Evolutionary conservation across 2,113 vertebrate species (phyloP).

Genomic region (Chiloscyllium plagiosum): DNA sequence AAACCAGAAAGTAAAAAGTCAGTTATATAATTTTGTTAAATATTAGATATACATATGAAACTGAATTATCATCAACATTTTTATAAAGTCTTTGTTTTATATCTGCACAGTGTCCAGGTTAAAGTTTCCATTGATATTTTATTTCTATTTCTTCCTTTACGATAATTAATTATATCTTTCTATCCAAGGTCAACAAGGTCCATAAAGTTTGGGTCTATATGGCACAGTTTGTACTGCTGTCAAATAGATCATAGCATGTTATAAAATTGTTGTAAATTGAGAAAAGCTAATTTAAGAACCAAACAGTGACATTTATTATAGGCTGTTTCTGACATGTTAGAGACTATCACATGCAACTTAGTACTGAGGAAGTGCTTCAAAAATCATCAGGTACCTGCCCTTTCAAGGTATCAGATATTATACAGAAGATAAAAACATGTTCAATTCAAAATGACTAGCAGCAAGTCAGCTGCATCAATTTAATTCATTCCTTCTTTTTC

Average conservation of each 20-base stretch:
- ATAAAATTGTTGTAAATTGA: background rate
- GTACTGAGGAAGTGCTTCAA: background rate
- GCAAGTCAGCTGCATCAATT: background rate
- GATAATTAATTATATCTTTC: background rate
- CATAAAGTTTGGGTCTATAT: background rate
- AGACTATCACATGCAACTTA: background rate
- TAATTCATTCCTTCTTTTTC: background rate
- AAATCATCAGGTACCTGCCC: background rate
- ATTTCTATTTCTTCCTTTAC: background rate
- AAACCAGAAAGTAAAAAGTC: too few relatives aligned
- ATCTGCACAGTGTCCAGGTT: background rate
- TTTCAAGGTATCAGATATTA: background rate
- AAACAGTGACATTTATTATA: background rate
- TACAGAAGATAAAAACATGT: background rate
- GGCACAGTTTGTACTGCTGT: background rate
- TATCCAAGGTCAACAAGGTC: background rate
- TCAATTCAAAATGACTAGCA: background rate
- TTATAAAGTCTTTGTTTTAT: background rate
- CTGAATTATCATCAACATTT: too few relatives aligned
- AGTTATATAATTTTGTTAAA: too few relatives aligned
- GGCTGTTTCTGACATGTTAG: background rate
- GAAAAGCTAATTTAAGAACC: background rate
- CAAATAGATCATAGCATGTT: background rate
- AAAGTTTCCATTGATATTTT: background rate
- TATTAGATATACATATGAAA: too few relatives aligned